Evolutionary conservation across 2,797 vertebrate genomes (phyloP).

Genomic region (Anguilla anguilla): DNA sequence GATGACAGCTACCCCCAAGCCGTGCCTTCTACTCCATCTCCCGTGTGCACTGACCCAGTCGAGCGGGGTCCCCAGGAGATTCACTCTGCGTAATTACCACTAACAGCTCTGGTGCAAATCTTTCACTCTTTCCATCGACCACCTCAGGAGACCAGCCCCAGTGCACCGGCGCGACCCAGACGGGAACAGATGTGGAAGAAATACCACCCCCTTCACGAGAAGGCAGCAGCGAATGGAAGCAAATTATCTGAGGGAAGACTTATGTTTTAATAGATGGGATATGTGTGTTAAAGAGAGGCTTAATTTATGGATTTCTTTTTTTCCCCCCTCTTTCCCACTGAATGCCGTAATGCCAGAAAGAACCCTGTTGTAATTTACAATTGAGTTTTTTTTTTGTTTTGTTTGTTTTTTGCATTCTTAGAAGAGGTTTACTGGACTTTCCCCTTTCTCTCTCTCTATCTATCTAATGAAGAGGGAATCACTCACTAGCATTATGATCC

Average conservation of each 20-base stretch:
- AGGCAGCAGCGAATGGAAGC: slow-evolving; percentile 63
- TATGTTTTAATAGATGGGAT: slow-evolving; percentile 64
- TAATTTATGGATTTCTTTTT: slow-evolving; percentile 9
- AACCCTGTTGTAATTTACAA: background rate
- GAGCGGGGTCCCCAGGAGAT: slow-evolving; percentile 57
- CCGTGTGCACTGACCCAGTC: slow-evolving; percentile 42
- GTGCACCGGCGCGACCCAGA: slow-evolving; percentile 58
- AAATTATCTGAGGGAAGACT: slow-evolving; percentile 71
- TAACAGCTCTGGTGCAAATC: slow-evolving; percentile 65
- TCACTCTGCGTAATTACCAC: slow-evolving; percentile 66
- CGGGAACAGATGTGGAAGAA: slow-evolving; percentile 80
- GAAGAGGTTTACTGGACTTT: too few relatives aligned
- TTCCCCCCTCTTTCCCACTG: slow-evolving; percentile 2
- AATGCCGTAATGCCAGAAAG: background rate
- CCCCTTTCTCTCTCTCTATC: background rate
- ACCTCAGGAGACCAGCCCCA: slow-evolving; percentile 56
- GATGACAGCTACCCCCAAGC: slow-evolving; percentile 18
- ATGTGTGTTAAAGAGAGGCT: slow-evolving; percentile 37
- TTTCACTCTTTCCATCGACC: slow-evolving; percentile 46
- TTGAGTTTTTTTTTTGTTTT: slow-evolving; percentile 20
- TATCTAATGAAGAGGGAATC: slow-evolving; percentile 28
- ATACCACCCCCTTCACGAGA: slow-evolving; percentile 60
- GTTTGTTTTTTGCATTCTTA: background rate
- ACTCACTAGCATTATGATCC: slow-evolving; percentile 41
- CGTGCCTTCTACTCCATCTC: slow-evolving; percentile 41